Evolutionary conservation across 2,113 vertebrate genomes (phyloP).

Genomic region (Actenoides lindsayi): DNA sequence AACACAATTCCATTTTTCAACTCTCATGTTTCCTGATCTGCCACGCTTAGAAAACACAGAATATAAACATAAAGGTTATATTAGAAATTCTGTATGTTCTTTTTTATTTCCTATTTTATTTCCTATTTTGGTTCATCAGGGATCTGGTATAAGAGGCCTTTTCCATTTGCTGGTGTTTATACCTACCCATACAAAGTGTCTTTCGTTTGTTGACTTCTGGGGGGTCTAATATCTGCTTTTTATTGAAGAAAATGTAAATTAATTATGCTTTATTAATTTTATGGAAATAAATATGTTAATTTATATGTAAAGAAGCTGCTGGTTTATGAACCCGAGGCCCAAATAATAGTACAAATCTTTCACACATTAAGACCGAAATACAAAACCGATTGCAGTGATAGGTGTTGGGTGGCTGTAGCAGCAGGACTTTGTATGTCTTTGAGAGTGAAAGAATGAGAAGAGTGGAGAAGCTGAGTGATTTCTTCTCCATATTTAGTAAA

Average conservation of each 20-base stretch:
- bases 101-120: not conserved
- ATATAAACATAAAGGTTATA: not conserved
- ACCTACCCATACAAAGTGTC: rapidly evolving
- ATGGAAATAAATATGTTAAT: not conserved
- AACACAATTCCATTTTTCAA: not conserved
- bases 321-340: not conserved
- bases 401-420: not conserved
- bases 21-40: not conserved
- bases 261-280: not conserved
- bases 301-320: not conserved
- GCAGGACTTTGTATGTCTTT: too few species aligned
- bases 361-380: not conserved
- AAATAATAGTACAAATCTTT: not conserved
- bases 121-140: not conserved
- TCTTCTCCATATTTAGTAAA: not conserved
- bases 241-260: not conserved
- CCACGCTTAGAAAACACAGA: not conserved
- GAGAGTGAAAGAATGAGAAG: not conserved
- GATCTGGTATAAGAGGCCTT: not conserved
- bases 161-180: too few species aligned
- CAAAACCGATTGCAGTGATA: not conserved
- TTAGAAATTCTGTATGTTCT: too few species aligned
- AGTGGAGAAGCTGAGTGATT: not conserved
- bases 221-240: not conserved
- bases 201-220: not conserved